phyloP scores from a whole-genome alignment of 37 sponge, comb jelly and placozoan genomes.

The Halisarca cf. caerulea region DNA sequence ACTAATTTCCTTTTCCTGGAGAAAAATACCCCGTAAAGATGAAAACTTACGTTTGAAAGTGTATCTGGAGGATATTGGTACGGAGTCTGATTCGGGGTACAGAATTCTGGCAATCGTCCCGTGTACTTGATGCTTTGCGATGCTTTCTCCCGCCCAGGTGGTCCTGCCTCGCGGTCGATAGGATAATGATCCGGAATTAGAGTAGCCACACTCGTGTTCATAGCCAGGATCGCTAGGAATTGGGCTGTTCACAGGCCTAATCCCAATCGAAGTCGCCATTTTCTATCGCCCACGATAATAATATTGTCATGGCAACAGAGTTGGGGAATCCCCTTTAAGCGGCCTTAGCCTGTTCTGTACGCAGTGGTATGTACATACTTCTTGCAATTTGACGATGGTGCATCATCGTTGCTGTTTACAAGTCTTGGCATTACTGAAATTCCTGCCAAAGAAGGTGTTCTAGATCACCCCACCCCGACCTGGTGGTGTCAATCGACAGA shows the following conservation, averaged over 20 bases:
- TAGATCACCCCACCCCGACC: too few species aligned
- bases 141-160: slow-evolving; percentile 48
- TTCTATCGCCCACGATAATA: neutral
- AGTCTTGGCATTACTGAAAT: too few species aligned
- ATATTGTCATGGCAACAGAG: neutral
- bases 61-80: neutral
- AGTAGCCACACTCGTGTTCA: slow-evolving; percentile 22
- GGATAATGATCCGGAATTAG: slow-evolving; percentile 12
- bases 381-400: too few species aligned
- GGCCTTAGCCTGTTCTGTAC: too few species aligned
- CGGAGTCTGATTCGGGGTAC: neutral
- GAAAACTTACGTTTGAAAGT: slow-evolving; percentile 21
- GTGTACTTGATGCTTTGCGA: slow-evolving; percentile 31
- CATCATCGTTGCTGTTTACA: too few species aligned
- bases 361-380: too few species aligned
- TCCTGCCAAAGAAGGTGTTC: too few species aligned
- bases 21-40: too few species aligned
- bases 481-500: too few species aligned
- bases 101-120: slow-evolving; percentile 46
- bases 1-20: too few species aligned
- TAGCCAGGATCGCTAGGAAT: slow-evolving; percentile 57
- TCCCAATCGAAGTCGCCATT: neutral
- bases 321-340: neutral
- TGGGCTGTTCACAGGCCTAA: slow-evolving; percentile 21
- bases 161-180: slow-evolving; percentile 18